Base-by-base conservation (phyloP, 2,113 vertebrate species). In the Clarias magur region DNA sequence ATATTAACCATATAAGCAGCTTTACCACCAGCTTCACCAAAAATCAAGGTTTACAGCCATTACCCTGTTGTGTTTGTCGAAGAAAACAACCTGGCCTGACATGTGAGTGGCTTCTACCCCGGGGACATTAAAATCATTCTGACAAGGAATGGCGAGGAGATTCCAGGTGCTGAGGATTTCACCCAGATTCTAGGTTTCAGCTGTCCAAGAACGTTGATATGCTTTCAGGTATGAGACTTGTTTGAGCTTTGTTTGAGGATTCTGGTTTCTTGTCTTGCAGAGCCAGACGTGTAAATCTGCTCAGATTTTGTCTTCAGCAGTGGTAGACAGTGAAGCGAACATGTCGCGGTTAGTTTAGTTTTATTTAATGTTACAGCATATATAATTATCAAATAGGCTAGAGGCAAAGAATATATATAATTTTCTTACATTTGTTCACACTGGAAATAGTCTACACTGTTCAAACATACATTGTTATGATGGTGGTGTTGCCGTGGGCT, bases 161-260 rank as follows among this genome's bases (percentile, higher is more conserved):
- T 99, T 0, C 0, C 3, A 0, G 0, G 0, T 0, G 21, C 92
- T 1, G 0, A 92, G 92, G 96, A 85, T 98, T 98, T 91, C 91
- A 92, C 0, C 79, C 93, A 0, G 88, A 94, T 78, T 98, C 97
- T 97, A 83, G 91, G 19, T 99, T 98, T 91, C 91, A 97, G 38
- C 95, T 95, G 67, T 96, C 96, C 87, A 94, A 84, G 21, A 78
- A 85, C 0, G 91, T 34, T 19, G 25, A 16, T 42, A 27, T 11
- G 2, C 12, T 60, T 76, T 21, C 15, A 13, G 1, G 17, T 48
- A n/a, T 48, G 8, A 57, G 25, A 16, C 54, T 25, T 30, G 67
- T 25, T 38, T 48, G 8, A 57, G 25, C 10, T n/a, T 25, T 30
- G 67, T 25, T 38, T 56, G 15, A 85, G 27, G 13, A 1, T 27